These are phyloP conservation scores for Gambusia affinis DNA, from an alignment of 2,113 vertebrate species.

Conservation along the genomic window DNA sequence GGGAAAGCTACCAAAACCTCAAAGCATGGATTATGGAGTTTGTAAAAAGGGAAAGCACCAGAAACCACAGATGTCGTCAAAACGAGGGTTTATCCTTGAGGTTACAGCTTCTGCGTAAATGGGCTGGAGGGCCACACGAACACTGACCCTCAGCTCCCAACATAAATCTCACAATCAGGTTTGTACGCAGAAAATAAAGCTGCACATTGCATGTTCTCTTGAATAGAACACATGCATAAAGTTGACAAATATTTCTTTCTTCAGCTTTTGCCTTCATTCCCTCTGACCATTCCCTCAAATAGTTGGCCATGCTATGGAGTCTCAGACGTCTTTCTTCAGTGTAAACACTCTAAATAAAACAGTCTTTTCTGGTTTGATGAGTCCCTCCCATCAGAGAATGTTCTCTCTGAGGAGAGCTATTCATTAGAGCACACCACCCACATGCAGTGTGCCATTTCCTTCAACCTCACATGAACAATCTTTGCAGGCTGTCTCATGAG, in stretches of 20 bases:
- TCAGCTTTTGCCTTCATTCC: constrained; percentile 42
- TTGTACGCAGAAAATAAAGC: constrained; percentile 10
- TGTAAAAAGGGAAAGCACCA: constrained; percentile 67
- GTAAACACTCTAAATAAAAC: constrained; percentile 67
- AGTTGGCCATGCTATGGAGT: constrained; percentile 7
- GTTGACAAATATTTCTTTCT: constrained; percentile 55
- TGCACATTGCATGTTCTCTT: constrained; percentile 16
- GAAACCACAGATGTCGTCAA: constrained; percentile 67
- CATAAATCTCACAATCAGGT: constrained; percentile 24
- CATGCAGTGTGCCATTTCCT: constrained; percentile 67
- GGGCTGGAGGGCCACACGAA: constrained; percentile 56
- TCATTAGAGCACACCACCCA: constrained; percentile 75
- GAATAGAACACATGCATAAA: constrained; percentile 28
- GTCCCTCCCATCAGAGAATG: constrained; percentile 52
- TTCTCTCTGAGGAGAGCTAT: constrained; percentile 70
- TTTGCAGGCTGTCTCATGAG: constrained; percentile 44
- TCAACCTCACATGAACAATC: constrained; percentile 68
- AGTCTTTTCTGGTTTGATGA: constrained; percentile 65
- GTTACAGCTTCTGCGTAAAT: constrained; percentile 59
- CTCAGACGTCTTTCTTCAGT: constrained; percentile 31
- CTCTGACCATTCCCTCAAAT: constrained; percentile 46
- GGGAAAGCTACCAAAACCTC: constrained; percentile 54
- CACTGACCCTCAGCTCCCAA: constrained; percentile 37
- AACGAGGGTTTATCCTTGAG: constrained; percentile 66
- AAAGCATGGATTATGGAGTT: constrained; percentile 58